Conservation (phyloP, 2,797 vertebrate species). For the Tenualosa ilisha region DNA sequence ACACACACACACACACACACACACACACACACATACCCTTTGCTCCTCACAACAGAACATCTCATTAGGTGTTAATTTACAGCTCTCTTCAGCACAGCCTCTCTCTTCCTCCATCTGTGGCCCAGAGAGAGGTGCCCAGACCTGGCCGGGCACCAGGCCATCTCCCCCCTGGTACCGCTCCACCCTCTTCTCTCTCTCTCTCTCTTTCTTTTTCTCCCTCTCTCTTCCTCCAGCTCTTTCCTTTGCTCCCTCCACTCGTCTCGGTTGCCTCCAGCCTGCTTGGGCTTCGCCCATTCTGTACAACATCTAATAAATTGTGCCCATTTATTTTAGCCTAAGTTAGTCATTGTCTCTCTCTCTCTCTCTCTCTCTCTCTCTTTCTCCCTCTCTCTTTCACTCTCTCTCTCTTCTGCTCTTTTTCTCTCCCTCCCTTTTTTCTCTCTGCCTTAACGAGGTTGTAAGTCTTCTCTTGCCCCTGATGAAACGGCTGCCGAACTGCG, state of each 20-base stretch:
- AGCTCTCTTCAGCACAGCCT: background rate
- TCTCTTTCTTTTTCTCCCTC: background rate
- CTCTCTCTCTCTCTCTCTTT: constrained; percentile 27
- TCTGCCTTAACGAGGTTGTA: constrained; percentile 49
- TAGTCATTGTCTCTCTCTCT: constrained; percentile 41
- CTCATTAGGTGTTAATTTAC: constrained; percentile 9
- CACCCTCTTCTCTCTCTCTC: background rate
- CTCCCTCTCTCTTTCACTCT: constrained; percentile 31
- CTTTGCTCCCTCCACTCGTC: constrained; percentile 30
- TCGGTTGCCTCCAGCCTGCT: constrained; percentile 18
- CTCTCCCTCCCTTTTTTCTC: constrained; percentile 21
- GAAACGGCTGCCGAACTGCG: constrained; percentile 40
- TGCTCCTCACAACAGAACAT: background rate
- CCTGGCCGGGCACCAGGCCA: background rate
- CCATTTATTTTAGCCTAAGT: constrained; percentile 52
- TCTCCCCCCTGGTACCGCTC: background rate
- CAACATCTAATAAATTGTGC: constrained; percentile 49
- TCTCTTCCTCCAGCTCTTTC: constrained; percentile 1
- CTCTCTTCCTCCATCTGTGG: background rate
- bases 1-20: background rate
- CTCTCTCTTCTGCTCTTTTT: constrained; percentile 33
- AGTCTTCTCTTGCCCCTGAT: constrained; percentile 41
- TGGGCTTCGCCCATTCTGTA: constrained; percentile 48
- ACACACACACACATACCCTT: background rate
- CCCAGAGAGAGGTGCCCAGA: constrained; percentile 7